Conservation (phyloP, 2,113 vertebrate genomes). For the Pardalotus punctatus region DNA sequence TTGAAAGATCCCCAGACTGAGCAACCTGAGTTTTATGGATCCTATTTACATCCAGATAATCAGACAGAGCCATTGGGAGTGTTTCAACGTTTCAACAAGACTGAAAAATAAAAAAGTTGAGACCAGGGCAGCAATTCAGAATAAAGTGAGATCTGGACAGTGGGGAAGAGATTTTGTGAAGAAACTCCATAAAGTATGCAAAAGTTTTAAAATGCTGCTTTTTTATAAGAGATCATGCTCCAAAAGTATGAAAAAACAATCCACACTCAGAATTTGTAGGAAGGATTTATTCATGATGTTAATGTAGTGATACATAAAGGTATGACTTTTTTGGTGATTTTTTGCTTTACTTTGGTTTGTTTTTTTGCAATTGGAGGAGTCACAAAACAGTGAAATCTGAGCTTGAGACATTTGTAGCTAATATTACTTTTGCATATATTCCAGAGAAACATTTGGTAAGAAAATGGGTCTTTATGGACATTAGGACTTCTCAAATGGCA, state of each 20-base stretch:
- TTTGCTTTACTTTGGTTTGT: accelerated
- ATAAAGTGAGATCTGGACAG: not conserved
- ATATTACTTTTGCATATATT: not conserved
- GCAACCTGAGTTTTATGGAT: not conserved
- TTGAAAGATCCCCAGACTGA: not conserved
- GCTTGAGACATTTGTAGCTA: accelerated
- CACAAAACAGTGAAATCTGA: not conserved
- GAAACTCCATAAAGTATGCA: not conserved
- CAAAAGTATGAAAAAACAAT: not conserved
- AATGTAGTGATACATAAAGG: not conserved
- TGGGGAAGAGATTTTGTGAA: not conserved
- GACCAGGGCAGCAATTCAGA: not conserved
- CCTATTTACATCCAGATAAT: not conserved
- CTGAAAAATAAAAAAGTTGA: not conserved
- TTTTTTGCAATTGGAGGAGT: not conserved
- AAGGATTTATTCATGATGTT: not conserved
- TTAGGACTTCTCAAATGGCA: not conserved
- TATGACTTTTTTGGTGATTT: not conserved
- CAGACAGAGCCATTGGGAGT: not conserved
- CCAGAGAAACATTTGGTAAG: not conserved
- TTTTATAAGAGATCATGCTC: not conserved
- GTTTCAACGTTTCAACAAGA: not conserved
- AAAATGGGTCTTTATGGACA: not conserved
- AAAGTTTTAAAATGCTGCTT: not conserved
- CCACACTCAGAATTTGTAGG: not conserved